These are phyloP conservation scores for Anoplius nigerrimus DNA, from an alignment of 2,888 invertebrate species.

Conservation along the genomic window DNA sequence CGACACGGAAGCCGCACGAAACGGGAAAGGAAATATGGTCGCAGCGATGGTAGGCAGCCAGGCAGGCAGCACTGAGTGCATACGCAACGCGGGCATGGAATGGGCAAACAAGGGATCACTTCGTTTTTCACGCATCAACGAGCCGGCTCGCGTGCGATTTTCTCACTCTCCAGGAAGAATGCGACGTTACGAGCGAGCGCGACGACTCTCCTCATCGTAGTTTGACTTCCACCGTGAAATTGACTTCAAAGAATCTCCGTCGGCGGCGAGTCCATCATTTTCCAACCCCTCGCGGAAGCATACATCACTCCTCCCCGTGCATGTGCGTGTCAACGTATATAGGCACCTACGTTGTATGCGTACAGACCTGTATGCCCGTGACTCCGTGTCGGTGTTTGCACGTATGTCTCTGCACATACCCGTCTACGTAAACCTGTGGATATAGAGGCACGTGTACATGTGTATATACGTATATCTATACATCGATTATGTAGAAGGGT, in stretches of 20 bases:
- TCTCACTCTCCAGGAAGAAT: conserved; percentile 26
- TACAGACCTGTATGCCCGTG: neutral
- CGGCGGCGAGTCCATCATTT: conserved; percentile 41
- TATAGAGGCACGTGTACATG: conserved; percentile 22
- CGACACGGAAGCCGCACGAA: conserved; percentile 4
- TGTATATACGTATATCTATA: conserved; percentile 16
- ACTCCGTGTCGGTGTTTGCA: neutral
- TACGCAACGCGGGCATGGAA: too few relatives aligned
- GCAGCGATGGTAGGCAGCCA: too few relatives aligned
- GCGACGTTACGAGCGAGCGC: conserved; percentile 26
- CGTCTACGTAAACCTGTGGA: neutral
- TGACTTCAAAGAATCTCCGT: conserved; percentile 36
- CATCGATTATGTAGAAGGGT: conserved; percentile 20
- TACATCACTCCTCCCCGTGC: conserved; percentile 26
- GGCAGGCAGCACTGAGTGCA: neutral
- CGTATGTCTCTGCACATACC: neutral
- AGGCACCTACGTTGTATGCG: neutral
- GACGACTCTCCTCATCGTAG: conserved; percentile 20
- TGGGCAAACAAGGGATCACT: too few relatives aligned
- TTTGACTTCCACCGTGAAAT: conserved; percentile 28
- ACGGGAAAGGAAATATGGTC: conserved; percentile 2
- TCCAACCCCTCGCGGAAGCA: conserved; percentile 32
- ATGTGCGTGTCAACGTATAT: conserved; percentile 3
- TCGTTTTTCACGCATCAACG: conserved; percentile 21
- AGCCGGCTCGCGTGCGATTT: conserved; percentile 31